Percentiles rank a stretch among this genome's conserved stretches.
These are phyloP conservation scores for Gadopsis bispinosus DNA, from an alignment of 2,797 vertebrate species.

Conservation along the genomic window DNA sequence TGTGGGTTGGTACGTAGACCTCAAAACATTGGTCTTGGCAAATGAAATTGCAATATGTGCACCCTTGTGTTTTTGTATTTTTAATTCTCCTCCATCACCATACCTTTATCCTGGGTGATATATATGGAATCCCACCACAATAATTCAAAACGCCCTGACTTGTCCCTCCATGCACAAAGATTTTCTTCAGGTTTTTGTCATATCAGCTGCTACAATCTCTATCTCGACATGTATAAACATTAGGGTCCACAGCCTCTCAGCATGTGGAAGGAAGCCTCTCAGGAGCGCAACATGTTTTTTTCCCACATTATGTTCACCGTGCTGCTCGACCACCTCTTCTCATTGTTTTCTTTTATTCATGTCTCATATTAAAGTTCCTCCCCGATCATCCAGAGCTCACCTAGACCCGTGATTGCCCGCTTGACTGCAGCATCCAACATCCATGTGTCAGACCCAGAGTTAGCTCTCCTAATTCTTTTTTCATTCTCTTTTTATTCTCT, in stretches of 20 bases:
- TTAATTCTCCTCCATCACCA: slow-evolving; percentile 25
- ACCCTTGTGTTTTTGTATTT: slow-evolving; percentile 39
- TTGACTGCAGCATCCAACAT: slow-evolving; percentile 54
- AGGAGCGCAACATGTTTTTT: slow-evolving; percentile 52
- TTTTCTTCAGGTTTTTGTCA: slow-evolving; percentile 25
- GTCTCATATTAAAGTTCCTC: slow-evolving; percentile 56
- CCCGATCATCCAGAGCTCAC: slow-evolving; percentile 43
- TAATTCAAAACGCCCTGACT: slow-evolving; percentile 31
- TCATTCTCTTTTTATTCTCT: slow-evolving; percentile 8
- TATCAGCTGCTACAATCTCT: slow-evolving; percentile 33
- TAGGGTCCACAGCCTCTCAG: slow-evolving; percentile 32
- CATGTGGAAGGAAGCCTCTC: slow-evolving; percentile 41
- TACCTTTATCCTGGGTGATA: slow-evolving; percentile 26
- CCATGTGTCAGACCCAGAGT: slow-evolving; percentile 39
- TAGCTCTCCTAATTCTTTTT: slow-evolving; percentile 60
- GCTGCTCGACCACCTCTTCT: slow-evolving; percentile 38
- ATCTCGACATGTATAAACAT: slow-evolving; percentile 44
- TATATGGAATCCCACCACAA: slow-evolving; percentile 27
- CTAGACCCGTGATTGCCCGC: slow-evolving; percentile 29
- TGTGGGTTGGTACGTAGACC: slow-evolving; percentile 47
- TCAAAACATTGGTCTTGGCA: slow-evolving; percentile 38
- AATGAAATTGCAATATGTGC: slow-evolving; percentile 18
- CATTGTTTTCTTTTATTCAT: slow-evolving; percentile 71
- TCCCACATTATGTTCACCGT: slow-evolving; percentile 42
- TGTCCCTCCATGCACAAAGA: slow-evolving; percentile 18